These are phyloP conservation scores for Anhinga rufa DNA, from an alignment of 2,113 vertebrate genomes.

Conservation along the genomic window DNA sequence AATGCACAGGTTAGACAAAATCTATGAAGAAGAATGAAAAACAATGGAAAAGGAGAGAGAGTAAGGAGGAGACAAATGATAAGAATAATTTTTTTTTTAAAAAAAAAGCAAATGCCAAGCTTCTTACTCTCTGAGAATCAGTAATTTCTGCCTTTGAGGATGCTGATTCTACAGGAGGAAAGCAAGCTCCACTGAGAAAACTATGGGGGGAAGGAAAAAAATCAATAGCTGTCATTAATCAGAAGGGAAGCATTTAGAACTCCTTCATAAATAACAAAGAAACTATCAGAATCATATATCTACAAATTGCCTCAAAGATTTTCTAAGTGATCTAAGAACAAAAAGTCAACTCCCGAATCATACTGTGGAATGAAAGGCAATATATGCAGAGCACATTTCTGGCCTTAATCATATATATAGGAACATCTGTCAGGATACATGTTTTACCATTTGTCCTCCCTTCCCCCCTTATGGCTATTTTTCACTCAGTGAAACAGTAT, in stretches of 20 bases:
- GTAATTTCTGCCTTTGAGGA: background rate
- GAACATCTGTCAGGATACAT: background rate
- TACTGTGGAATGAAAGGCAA: background rate
- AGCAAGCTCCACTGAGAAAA: background rate
- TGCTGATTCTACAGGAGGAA: background rate
- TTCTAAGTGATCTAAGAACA: conserved; percentile 11
- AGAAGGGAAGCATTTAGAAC: background rate
- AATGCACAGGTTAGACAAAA: background rate
- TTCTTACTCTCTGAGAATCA: background rate
- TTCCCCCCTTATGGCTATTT: background rate
- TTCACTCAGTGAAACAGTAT: background rate
- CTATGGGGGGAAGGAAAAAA: background rate
- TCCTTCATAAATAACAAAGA: conserved; percentile 31
- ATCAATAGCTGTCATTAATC: conserved; percentile 17
- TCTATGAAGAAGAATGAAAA: background rate
- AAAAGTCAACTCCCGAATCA: background rate
- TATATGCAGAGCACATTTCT: conserved; percentile 6
- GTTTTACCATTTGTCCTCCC: background rate
- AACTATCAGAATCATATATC: background rate
- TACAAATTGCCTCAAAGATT: conserved; percentile 6
- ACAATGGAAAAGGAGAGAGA: background rate
- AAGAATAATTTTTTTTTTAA: background rate
- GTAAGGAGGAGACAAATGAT: background rate
- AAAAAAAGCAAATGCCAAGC: background rate
- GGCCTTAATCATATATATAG: background rate